These are phyloP conservation scores for Caligus rogercresseyi DNA, from an alignment of 1,140 invertebrate genomes.

Conservation along the genomic window DNA sequence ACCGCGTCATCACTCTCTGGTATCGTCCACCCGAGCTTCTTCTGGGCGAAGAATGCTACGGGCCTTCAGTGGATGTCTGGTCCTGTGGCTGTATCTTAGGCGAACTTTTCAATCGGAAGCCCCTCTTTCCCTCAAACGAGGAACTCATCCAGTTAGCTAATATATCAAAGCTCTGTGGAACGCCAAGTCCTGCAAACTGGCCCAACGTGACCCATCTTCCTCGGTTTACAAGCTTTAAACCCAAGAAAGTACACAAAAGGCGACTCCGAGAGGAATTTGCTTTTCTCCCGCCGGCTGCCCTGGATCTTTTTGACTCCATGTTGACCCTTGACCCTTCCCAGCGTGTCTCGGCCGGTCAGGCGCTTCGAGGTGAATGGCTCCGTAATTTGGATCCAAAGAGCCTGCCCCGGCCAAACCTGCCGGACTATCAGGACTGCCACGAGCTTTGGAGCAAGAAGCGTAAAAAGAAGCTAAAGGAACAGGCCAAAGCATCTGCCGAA, in stretches of 20 bases:
- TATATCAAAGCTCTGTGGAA: slow-evolving; percentile 86
- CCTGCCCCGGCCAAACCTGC: slow-evolving; percentile 62
- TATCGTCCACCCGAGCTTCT: slow-evolving; percentile 93
- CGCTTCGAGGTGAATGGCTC: slow-evolving; percentile 83
- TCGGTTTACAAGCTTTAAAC: slow-evolving; percentile 73
- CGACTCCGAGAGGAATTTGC: slow-evolving; percentile 74
- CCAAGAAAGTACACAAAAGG: slow-evolving; percentile 72
- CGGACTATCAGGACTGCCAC: slow-evolving; percentile 95
- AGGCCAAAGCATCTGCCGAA: too few relatives aligned
- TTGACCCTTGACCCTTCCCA: slow-evolving; percentile 83
- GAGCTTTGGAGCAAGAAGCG: slow-evolving; percentile 95
- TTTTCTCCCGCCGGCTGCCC: slow-evolving; percentile 66
- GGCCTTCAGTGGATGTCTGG: slow-evolving; percentile 97
- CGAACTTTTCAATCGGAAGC: slow-evolving; percentile 88
- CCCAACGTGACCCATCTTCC: slow-evolving; percentile 88
- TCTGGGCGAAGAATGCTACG: slow-evolving; percentile 92
- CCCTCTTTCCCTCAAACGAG: slow-evolving; percentile 82
- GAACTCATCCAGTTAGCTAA: slow-evolving; percentile 87
- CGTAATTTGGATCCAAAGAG: slow-evolving; percentile 70
- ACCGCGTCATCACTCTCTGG: slow-evolving; percentile 88
- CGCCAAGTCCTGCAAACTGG: slow-evolving; percentile 91
- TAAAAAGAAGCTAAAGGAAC: slow-evolving; percentile 54
- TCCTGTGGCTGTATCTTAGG: slow-evolving; percentile 97
- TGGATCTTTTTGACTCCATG: slow-evolving; percentile 92
- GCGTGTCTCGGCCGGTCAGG: slow-evolving; percentile 81